Evolutionary conservation across 1,140 invertebrate species (phyloP).

Genomic region (Ostrea edulis): DNA sequence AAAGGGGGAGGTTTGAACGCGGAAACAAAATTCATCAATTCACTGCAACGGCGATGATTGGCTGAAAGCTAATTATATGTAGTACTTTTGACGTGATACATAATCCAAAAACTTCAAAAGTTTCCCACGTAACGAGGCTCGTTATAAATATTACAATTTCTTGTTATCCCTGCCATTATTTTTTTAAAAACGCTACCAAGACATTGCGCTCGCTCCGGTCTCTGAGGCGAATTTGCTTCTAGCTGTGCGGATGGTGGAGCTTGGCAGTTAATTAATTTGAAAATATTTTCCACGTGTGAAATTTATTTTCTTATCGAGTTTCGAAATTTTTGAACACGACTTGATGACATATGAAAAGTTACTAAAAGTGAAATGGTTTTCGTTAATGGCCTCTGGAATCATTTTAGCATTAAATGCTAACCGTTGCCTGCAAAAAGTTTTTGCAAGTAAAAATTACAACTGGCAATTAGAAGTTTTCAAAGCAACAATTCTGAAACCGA

Average conservation of each 20-base stretch:
- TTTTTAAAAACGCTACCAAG: slow-evolving; percentile 38
- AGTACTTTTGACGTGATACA: slow-evolving; percentile 13
- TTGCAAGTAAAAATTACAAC: slow-evolving; percentile 40
- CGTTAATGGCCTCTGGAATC: slow-evolving; percentile 22
- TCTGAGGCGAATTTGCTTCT: neutral
- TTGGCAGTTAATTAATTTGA: slow-evolving; percentile 48
- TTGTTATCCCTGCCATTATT: slow-evolving; percentile 33
- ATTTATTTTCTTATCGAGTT: slow-evolving; percentile 46
- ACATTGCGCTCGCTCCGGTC: neutral
- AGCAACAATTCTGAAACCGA: slow-evolving; percentile 26
- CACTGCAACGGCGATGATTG: slow-evolving; percentile 1
- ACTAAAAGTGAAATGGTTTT: slow-evolving; percentile 28
- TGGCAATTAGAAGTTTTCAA: slow-evolving; percentile 37
- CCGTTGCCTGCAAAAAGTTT: slow-evolving; percentile 36
- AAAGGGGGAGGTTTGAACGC: slow-evolving; percentile 18
- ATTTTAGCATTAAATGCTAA: slow-evolving; percentile 31
- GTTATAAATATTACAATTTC: slow-evolving; percentile 50
- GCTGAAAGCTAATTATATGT: slow-evolving; percentile 46
- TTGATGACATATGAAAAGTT: slow-evolving; percentile 48
- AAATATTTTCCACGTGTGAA: slow-evolving; percentile 42
- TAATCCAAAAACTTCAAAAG: slow-evolving; percentile 33
- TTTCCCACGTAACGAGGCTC: slow-evolving; percentile 44
- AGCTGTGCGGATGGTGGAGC: slow-evolving; percentile 29
- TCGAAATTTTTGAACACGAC: slow-evolving; percentile 44
- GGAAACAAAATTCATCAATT: slow-evolving; percentile 22